A percentile compares a stretch with the other conserved stretches of the same genome.
Evolutionary conservation across 2,113 vertebrate genomes (phyloP).

Genomic region (Oncorhynchus clarkii): DNA sequence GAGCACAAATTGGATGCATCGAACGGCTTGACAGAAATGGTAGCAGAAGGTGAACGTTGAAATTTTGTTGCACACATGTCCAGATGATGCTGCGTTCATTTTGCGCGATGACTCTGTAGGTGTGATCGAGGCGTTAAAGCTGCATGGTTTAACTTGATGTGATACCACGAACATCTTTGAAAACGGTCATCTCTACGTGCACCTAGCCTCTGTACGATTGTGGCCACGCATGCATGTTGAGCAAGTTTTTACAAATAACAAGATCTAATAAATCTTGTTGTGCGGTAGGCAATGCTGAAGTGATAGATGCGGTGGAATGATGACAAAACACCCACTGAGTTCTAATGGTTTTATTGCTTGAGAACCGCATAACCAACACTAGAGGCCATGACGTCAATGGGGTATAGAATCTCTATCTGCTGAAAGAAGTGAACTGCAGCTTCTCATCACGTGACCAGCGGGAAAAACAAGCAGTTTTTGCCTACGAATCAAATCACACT

Average conservation of each 20-base stretch:
- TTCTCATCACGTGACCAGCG: slow-evolving; percentile 72
- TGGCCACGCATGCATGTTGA: neutral
- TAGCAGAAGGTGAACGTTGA: too few relatives aligned
- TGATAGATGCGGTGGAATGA: slow-evolving; percentile 26
- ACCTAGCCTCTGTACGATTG: too few relatives aligned
- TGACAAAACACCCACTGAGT: slow-evolving; percentile 58
- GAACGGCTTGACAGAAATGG: too few relatives aligned
- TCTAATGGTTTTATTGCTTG: slow-evolving; percentile 97
- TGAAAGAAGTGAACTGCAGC: slow-evolving; percentile 73
- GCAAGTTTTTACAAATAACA: too few relatives aligned
- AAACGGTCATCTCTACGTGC: too few relatives aligned
- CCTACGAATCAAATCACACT: slow-evolving; percentile 50
- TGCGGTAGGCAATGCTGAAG: neutral
- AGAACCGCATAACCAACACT: slow-evolving; percentile 84
- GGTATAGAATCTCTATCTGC: slow-evolving; percentile 73
- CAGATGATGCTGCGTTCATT: too few relatives aligned
- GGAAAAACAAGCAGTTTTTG: slow-evolving; percentile 55
- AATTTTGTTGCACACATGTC: too few relatives aligned
- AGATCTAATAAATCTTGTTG: neutral
- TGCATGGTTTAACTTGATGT: too few relatives aligned
- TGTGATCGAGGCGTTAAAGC: too few relatives aligned
- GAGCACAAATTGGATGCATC: too few relatives aligned
- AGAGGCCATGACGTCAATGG: slow-evolving; percentile 77
- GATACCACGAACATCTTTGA: too few relatives aligned
- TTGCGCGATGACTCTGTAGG: rapidly evolving